Evolutionary conservation across 2,113 vertebrate genomes (phyloP), one percentile per base, ranked within the genome.

Genomic region (Puma concolor): DNA sequence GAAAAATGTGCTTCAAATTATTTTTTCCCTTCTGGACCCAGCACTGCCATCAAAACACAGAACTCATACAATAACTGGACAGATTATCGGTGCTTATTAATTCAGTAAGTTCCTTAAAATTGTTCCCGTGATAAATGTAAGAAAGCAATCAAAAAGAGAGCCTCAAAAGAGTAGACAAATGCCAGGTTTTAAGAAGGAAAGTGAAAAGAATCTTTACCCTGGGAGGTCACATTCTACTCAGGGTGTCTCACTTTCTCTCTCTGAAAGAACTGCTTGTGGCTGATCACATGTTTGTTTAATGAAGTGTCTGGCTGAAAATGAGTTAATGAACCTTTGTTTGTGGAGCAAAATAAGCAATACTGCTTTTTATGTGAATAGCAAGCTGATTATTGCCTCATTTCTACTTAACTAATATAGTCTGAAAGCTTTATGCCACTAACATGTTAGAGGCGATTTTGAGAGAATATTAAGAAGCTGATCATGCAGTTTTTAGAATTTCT

Each of bases 221-320:
- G n/a, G 13, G 41, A 76, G 33, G 36, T 41, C 41, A 33, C 1
- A 3, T 19, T 79, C 29, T 69, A 66, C 27, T 36, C 25, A 23
- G 1, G 41, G 48, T 76, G 64, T 81, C 85, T 97, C 64, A n/a
- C 88, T 89, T 82, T 77, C 1, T 0, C 48, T 76, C 86, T 84
- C 54, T 8, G 41, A 92, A 93, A 88, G 80, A 92, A 23, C 31
- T 41, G 38, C 13, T 92, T 69, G 13, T 50, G 4, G 71, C 57
- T 21, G 31, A 36, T 72, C 29, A n/a, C 82, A 44, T 88, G 29
- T 86, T 89, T 95, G 52, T 84, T 95, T 86, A 86, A 93, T 57
- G 71, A 88, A 38, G 69, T 41, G 41, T 52, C 57, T 86, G 69
- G 50, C 71, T 88, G 82, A 52, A 76, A 67, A 71, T 84, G 44